phyloP scores from a whole-genome alignment of 2,797 vertebrate genomes.

The Sebastes paucispinis region DNA sequence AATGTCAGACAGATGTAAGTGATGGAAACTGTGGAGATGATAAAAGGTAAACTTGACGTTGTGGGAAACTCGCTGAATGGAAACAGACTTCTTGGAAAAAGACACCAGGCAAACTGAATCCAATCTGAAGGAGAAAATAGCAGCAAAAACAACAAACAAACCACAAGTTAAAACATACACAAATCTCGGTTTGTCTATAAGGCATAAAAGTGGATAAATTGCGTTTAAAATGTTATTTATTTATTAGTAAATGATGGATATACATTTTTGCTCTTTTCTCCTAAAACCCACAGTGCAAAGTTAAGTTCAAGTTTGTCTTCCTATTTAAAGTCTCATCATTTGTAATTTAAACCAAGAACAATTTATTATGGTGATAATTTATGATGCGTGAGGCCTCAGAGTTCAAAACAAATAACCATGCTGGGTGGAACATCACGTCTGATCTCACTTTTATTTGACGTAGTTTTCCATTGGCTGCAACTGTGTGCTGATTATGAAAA shows the following conservation, averaged over 20 bases:
- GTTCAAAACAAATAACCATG: constrained; percentile 21
- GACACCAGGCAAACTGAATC: neutral
- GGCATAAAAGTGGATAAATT: neutral
- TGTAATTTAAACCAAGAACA: neutral
- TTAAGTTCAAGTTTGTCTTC: neutral
- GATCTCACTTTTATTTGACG: constrained; percentile 22
- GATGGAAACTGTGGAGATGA: constrained; percentile 31
- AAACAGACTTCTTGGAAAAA: constrained; percentile 23
- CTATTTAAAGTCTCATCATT: neutral
- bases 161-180: neutral
- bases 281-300: neutral
- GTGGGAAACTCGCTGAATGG: constrained; percentile 28
- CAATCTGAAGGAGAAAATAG: neutral
- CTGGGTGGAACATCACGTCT: constrained; percentile 21
- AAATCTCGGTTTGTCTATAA: neutral
- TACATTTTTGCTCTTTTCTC: neutral
- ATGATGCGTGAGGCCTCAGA: neutral
- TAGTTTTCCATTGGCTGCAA: constrained; percentile 39
- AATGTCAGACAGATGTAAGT: constrained; percentile 23
- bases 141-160: neutral
- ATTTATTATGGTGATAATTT: neutral
- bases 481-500: constrained; percentile 33
- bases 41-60: constrained; percentile 11
- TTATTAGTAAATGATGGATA: neutral
- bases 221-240: neutral